phyloP scores from a whole-genome alignment of 2,888 invertebrate genomes.

The Tipula helvola region DNA sequence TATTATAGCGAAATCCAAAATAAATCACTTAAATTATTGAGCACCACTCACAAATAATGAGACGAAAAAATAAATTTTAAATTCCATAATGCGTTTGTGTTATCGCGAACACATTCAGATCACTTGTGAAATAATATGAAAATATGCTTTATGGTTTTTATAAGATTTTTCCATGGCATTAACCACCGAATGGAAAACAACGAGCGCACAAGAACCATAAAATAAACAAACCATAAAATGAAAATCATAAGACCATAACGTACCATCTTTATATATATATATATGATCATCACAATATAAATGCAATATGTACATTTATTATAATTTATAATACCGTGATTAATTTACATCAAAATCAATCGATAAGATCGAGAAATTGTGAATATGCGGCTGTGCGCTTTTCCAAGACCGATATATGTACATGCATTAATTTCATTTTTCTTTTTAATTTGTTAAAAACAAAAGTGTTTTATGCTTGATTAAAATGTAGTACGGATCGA shows the following conservation, averaged over 20 bases:
- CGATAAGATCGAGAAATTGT: background rate
- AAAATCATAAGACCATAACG: conserved; percentile 9
- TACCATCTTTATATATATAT: background rate
- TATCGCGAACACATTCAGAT: background rate
- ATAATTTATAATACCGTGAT: background rate
- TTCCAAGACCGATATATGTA: background rate
- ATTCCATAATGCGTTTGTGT: background rate
- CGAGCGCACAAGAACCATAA: background rate
- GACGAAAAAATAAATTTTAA: background rate
- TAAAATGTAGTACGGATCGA: background rate
- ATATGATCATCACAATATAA: background rate
- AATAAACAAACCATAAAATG: background rate
- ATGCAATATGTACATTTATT: background rate
- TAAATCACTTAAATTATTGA: background rate
- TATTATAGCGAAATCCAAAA: background rate
- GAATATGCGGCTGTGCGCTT: background rate
- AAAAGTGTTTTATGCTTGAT: conserved; percentile 1
- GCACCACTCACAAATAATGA: background rate
- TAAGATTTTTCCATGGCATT: background rate
- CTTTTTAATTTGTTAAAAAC: background rate
- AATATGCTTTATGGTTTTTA: background rate
- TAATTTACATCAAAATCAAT: background rate
- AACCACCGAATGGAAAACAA: background rate
- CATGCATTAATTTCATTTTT: background rate
- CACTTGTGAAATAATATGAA: background rate